Conservation (phyloP, 1,140 invertebrate genomes). For the Zaprionus camerounensis region DNA sequence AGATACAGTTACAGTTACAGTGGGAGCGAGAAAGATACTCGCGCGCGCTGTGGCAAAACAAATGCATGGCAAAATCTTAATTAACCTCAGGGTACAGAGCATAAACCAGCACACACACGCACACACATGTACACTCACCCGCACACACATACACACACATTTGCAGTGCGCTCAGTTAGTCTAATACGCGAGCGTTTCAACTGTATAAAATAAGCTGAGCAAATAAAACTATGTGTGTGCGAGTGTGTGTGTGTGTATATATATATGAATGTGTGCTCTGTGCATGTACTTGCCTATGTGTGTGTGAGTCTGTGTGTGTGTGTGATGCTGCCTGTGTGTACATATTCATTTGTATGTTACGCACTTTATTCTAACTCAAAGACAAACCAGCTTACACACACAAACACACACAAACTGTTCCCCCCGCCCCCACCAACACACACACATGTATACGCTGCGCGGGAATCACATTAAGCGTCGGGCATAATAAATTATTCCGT, state of each 20-base stretch:
- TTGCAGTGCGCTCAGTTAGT: conserved; percentile 29
- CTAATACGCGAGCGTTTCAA: conserved; percentile 69
- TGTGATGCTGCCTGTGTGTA: conserved; percentile 12
- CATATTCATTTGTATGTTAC: conserved; percentile 73
- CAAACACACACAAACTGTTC: background rate
- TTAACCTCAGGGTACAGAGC: conserved; percentile 74
- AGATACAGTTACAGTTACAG: conserved; percentile 18
- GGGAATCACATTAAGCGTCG: conserved; percentile 82
- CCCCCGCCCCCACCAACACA: conserved; percentile 1
- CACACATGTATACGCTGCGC: conserved; percentile 61
- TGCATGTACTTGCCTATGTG: conserved; percentile 15
- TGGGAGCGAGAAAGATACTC: conserved; percentile 20
- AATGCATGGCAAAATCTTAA: conserved; percentile 80
- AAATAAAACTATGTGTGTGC: conserved; percentile 68
- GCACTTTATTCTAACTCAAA: conserved; percentile 79
- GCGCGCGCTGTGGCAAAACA: conserved; percentile 66
- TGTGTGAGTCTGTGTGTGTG: conserved; percentile 15
- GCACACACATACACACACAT: conserved; percentile 27
- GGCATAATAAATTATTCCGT: conserved; percentile 83
- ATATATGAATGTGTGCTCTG: conserved; percentile 7
- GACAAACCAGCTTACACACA: conserved; percentile 58
- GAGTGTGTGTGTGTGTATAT: conserved; percentile 10
- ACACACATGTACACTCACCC: background rate
- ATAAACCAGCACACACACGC: conserved; percentile 57
- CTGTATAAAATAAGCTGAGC: conserved; percentile 76